Conservation (phyloP, 2,888 invertebrate genomes). For the Caenorhabditis wallacei region DNA sequence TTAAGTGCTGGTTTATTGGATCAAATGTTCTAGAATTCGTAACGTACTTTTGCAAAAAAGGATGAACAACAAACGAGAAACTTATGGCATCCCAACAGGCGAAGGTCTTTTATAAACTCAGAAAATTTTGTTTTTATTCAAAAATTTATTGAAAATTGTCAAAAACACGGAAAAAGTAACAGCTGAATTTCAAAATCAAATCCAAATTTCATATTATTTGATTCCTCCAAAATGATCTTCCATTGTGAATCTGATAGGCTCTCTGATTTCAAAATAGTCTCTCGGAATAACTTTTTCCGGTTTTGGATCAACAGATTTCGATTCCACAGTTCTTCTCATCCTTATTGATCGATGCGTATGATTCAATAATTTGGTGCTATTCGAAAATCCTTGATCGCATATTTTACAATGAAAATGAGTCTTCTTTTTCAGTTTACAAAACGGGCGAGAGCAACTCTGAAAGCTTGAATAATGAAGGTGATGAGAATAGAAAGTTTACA, state of each 20-base stretch:
- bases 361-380: constrained; percentile 53
- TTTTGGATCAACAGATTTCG: neutral
- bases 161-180: too few species aligned
- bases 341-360: constrained; percentile 52
- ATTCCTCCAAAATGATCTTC: constrained; percentile 47
- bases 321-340: neutral
- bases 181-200: too few species aligned
- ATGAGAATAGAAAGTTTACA: constrained; percentile 2
- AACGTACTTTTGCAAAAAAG: too few species aligned
- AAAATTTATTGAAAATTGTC: too few species aligned
- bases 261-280: constrained; percentile 50
- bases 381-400: constrained; percentile 75
- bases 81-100: too few species aligned
- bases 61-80: too few species aligned
- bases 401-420: constrained; percentile 72
- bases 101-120: too few species aligned
- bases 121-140: too few species aligned
- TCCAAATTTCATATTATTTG: too few species aligned
- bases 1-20: too few species aligned
- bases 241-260: constrained; percentile 57
- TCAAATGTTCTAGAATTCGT: too few species aligned
- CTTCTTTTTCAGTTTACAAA: constrained; percentile 76
- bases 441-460: constrained; percentile 72
- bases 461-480: neutral
- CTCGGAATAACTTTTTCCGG: constrained; percentile 1